Conservation (phyloP, 2,113 vertebrate genomes). For the Phainopepla nitens region DNA sequence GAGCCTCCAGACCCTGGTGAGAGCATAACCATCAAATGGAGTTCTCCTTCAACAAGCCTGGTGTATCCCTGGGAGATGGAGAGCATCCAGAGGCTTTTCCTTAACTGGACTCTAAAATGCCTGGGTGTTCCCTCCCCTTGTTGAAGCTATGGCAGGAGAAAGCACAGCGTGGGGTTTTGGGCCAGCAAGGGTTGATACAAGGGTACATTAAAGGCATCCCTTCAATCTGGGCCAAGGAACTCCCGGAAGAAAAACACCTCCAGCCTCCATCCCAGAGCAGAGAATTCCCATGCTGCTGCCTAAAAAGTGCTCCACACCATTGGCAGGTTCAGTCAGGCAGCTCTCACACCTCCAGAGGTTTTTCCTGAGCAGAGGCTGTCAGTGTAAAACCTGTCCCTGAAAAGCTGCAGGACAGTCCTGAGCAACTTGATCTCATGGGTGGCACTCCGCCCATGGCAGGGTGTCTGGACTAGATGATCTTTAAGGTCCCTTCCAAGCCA, state of each 20-base stretch:
- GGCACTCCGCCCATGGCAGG: not conserved
- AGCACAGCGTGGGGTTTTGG: accelerated
- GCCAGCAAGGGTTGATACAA: not conserved
- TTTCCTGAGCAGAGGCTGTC: not conserved
- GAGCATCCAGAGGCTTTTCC: not conserved
- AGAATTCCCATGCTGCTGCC: not conserved
- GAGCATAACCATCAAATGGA: not conserved
- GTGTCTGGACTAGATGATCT: not conserved
- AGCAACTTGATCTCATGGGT: too few species aligned
- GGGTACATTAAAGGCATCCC: not conserved
- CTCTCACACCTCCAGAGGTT: accelerated
- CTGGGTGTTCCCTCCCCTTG: not conserved
- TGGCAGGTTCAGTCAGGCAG: not conserved
- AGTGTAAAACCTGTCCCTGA: not conserved
- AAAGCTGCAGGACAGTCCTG: not conserved
- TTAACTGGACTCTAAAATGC: not conserved
- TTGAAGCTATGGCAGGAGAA: not conserved
- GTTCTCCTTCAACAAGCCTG: not conserved
- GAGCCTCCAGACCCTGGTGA: not conserved
- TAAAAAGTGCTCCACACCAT: accelerated
- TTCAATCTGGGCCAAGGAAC: not conserved
- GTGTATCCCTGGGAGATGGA: not conserved
- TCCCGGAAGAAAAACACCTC: not conserved
- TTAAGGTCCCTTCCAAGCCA: not conserved
- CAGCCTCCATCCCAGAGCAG: not conserved